Conservation (phyloP, 1,140 invertebrate species). For the Marisa cornuarietis region DNA sequence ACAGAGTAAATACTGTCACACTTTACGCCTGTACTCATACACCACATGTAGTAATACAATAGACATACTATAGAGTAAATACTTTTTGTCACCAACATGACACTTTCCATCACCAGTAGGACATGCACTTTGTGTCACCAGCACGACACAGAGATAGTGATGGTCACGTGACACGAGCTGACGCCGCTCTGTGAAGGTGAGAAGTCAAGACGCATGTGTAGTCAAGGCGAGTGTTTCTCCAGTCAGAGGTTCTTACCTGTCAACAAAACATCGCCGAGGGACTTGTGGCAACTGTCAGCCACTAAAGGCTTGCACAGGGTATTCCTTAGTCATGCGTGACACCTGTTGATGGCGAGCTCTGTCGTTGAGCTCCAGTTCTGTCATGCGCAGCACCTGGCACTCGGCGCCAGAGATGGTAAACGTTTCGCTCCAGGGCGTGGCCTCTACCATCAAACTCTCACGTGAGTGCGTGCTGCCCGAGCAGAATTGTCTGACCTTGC, state of each 20-base stretch:
- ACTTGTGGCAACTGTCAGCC: too few relatives aligned
- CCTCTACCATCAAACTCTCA: neutral
- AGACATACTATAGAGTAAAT: too few relatives aligned
- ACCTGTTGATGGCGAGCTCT: neutral
- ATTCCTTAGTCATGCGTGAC: neutral
- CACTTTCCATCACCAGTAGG: neutral
- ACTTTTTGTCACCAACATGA: too few relatives aligned
- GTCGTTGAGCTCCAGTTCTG: neutral
- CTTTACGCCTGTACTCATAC: too few relatives aligned
- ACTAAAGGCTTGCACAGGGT: neutral
- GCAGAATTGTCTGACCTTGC: constrained; percentile 23
- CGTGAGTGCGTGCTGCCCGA: neutral
- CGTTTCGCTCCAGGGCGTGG: constrained; percentile 21
- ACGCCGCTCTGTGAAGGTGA: too few relatives aligned
- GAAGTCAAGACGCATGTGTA: neutral
- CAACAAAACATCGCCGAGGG: neutral
- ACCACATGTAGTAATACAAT: too few relatives aligned
- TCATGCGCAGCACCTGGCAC: neutral
- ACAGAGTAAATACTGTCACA: too few relatives aligned
- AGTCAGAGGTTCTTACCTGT: neutral
- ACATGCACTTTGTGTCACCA: too few relatives aligned
- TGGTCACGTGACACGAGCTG: too few relatives aligned
- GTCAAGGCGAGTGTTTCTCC: neutral
- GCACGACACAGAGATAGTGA: neutral
- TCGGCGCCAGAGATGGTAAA: constrained; percentile 2